A percentile compares a stretch with the other conserved stretches of the same genome.
Conservation (phyloP, 2,888 invertebrate genomes). For the Andrena haemorrhoa region DNA sequence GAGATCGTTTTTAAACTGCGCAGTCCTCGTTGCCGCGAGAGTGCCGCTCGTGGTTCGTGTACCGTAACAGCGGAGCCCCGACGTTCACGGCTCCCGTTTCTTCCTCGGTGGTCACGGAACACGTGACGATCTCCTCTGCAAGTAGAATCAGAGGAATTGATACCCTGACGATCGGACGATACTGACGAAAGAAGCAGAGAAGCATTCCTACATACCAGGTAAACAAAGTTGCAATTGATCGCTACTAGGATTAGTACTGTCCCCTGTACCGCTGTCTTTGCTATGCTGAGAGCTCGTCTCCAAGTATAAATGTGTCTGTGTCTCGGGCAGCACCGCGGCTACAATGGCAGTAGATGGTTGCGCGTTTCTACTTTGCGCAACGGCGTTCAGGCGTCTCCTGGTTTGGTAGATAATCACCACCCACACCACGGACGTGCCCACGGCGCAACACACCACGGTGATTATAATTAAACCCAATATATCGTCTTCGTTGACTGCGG, state of each 20-base stretch:
- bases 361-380: slow-evolving; percentile 67
- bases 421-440: slow-evolving; percentile 96
- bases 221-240: slow-evolving; percentile 86
- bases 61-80: slow-evolving; percentile 80
- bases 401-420: slow-evolving; percentile 96
- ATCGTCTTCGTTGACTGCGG: slow-evolving; percentile 89
- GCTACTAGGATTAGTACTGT: slow-evolving; percentile 91
- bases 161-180: not conserved
- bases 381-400: slow-evolving; percentile 88
- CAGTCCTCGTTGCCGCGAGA: slow-evolving; percentile 65
- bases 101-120: slow-evolving; percentile 78
- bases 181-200: not conserved
- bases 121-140: slow-evolving; percentile 78
- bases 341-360: slow-evolving; percentile 58
- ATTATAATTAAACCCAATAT: slow-evolving; percentile 95
- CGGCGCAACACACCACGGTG: slow-evolving; percentile 95
- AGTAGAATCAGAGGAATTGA: not conserved
- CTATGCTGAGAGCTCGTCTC: slow-evolving; percentile 92
- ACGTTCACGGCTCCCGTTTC: slow-evolving; percentile 76
- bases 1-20: slow-evolving; percentile 56
- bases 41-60: slow-evolving; percentile 83
- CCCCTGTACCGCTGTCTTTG: slow-evolving; percentile 93
- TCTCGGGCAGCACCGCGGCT: slow-evolving; percentile 72
- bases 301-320: slow-evolving; percentile 84
- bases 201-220: slow-evolving; percentile 75